Percentiles rank a stretch among this genome's conserved stretches.
Conservation (phyloP, 2,113 vertebrate species). For the Rhadina sibilatrix region DNA sequence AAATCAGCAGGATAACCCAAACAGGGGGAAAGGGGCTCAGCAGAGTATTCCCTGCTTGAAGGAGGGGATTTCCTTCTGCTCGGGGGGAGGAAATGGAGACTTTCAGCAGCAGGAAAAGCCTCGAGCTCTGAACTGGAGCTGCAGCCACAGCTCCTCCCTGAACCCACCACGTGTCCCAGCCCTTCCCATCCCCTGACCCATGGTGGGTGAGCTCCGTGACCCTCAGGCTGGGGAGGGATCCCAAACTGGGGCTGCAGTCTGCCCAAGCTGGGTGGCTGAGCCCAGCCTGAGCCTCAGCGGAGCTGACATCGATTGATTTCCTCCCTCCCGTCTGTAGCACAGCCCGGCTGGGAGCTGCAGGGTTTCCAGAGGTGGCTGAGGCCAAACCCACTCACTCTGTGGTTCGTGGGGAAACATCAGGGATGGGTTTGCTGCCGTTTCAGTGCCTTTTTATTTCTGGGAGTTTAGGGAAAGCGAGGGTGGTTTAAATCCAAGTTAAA, state of each 20-base stretch:
- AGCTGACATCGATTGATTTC: constrained; percentile 69
- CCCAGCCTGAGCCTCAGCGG: constrained; percentile 48
- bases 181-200: neutral
- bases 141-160: neutral
- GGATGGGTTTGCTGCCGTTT: neutral
- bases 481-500: neutral
- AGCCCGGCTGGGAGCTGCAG: constrained; percentile 52
- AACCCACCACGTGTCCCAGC: rapidly evolving
- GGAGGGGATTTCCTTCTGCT: neutral
- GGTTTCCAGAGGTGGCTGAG: neutral
- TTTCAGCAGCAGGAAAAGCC: neutral
- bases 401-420: neutral
- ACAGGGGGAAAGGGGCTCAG: neutral
- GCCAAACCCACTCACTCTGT: neutral
- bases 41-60: neutral
- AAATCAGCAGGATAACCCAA: neutral
- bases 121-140: neutral
- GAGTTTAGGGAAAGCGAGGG: neutral
- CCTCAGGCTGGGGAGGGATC: constrained; percentile 40
- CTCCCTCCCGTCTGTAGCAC: neutral
- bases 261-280: constrained; percentile 58
- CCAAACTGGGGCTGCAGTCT: constrained; percentile 59
- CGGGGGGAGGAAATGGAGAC: neutral
- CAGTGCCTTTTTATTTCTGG: neutral
- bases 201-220: constrained; percentile 6